Percentiles rank a stretch among this genome's conserved stretches.
These are phyloP conservation scores for Trogon surrucura DNA, from an alignment of 2,113 vertebrate genomes.

Conservation along the genomic window DNA sequence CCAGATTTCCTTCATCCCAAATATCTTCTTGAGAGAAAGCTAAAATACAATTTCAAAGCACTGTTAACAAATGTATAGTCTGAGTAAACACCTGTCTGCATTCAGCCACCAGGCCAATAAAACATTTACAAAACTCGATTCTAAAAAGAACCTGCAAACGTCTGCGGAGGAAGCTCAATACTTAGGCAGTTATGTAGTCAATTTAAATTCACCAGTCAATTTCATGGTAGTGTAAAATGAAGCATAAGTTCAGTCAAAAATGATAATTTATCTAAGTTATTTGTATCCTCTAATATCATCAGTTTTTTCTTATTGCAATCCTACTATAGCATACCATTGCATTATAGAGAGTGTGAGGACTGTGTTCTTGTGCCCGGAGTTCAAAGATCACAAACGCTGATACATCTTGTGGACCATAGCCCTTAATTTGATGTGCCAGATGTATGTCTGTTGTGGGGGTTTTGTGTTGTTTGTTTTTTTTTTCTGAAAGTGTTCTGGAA, in stretches of 20 bases:
- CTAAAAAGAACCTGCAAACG: neutral
- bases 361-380: neutral
- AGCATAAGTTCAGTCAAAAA: neutral
- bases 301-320: neutral
- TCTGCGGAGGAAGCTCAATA: slow-evolving; percentile 8
- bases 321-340: neutral
- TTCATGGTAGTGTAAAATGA: neutral
- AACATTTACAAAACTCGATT: slow-evolving; percentile 21
- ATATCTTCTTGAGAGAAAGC: neutral
- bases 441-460: too few relatives aligned
- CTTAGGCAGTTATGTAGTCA: neutral
- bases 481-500: too few relatives aligned
- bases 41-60: slow-evolving; percentile 19
- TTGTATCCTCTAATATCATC: neutral
- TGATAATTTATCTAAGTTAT: neutral
- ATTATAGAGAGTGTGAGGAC: neutral
- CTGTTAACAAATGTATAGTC: slow-evolving; percentile 23
- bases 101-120: slow-evolving; percentile 4
- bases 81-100: neutral
- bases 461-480: too few relatives aligned
- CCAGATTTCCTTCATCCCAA: slow-evolving; percentile 14
- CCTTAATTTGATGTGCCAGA: neutral
- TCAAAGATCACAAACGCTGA: neutral
- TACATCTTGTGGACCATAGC: neutral
- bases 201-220: neutral